These are phyloP conservation scores for Paracanthobrama guichenoti DNA, from an alignment of 2,113 vertebrate genomes.

Conservation along the genomic window DNA sequence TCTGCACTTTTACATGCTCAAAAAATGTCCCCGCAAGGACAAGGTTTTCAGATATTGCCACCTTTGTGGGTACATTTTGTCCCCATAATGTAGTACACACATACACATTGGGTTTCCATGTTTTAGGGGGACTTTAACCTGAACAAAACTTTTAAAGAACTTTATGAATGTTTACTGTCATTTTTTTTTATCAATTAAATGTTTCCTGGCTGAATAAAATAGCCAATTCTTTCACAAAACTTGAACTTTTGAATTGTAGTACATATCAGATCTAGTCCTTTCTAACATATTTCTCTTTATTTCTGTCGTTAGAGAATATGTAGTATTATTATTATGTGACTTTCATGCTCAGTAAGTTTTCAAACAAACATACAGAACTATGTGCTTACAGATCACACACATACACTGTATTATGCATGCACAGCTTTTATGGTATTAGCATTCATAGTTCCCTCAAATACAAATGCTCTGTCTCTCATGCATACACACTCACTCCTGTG, in stretches of 20 bases:
- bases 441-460: background rate
- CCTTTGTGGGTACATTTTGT: no score
- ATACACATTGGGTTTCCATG: no score
- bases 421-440: background rate
- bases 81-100: no score
- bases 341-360: background rate
- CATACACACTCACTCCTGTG: background rate
- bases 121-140: no score
- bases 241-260: background rate
- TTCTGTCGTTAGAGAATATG: background rate
- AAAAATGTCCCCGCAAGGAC: no score
- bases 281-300: background rate
- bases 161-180: background rate
- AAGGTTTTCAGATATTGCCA: no score
- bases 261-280: background rate
- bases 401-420: slow-evolving; percentile 18
- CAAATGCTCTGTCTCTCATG: background rate
- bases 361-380: background rate
- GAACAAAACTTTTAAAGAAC: no score
- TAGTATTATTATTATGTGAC: background rate
- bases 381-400: background rate
- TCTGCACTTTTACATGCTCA: no score
- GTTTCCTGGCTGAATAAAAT: background rate
- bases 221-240: background rate
- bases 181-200: no score